Percentiles rank a stretch among this genome's conserved stretches.
phyloP scores from a whole-genome alignment of 2,113 vertebrate species.

The Halcyon malimbica region DNA sequence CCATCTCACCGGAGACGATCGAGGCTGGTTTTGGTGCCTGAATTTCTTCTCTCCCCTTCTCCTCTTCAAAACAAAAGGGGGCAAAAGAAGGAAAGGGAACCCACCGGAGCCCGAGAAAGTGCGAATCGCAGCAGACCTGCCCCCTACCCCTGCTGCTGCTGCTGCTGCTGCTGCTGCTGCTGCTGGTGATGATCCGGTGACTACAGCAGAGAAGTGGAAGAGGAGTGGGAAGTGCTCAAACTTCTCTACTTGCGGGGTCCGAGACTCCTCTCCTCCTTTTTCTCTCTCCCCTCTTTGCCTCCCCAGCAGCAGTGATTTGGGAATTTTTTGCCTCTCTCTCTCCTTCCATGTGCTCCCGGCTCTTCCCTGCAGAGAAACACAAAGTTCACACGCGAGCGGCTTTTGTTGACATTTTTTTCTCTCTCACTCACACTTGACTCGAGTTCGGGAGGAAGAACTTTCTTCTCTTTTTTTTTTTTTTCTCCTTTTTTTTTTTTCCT shows the following conservation, averaged over 20 bases:
- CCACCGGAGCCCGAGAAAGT: conserved; percentile 28
- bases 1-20: conserved; percentile 54
- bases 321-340: not conserved
- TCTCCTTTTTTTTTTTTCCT: too few relatives aligned
- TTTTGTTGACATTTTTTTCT: conserved; percentile 56
- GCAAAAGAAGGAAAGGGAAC: conserved; percentile 52
- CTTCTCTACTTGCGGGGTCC: conserved; percentile 57
- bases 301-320: not conserved
- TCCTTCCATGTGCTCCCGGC: conserved; percentile 58
- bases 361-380: conserved; percentile 65
- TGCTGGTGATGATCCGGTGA: not conserved
- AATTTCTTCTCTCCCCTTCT: conserved; percentile 47
- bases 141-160: not conserved
- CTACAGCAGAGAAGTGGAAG: conserved; percentile 18
- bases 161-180: not conserved
- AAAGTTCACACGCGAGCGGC: conserved; percentile 73
- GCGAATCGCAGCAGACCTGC: conserved; percentile 37
- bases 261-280: conserved; percentile 27
- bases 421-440: conserved; percentile 59
- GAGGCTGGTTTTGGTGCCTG: conserved; percentile 33
- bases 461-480: not conserved
- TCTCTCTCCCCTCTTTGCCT: not conserved
- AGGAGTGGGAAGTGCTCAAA: conserved; percentile 60
- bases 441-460: not conserved
- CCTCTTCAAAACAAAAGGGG: conserved; percentile 44